Evolutionary conservation across 2,797 vertebrate genomes (phyloP).

Genomic region (Myripristis jacobus): DNA sequence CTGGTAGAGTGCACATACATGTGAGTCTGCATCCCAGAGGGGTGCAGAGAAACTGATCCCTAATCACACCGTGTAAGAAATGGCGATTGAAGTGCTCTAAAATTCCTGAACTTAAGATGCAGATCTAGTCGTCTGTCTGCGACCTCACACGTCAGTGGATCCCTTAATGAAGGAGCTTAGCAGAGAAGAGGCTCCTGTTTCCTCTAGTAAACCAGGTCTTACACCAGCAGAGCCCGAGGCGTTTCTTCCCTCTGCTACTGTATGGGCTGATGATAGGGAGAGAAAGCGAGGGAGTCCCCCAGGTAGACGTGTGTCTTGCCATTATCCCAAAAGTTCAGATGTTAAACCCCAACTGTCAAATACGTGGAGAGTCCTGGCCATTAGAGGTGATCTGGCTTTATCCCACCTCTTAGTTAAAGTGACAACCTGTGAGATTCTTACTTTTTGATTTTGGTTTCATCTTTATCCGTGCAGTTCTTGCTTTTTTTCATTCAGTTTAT

Average conservation of each 20-base stretch:
- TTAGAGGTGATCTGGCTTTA: not conserved
- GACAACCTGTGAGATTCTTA: not conserved
- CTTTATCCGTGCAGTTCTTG: too few relatives aligned
- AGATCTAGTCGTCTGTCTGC: slow-evolving; percentile 23
- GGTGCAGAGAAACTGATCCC: too few relatives aligned
- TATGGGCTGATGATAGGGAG: not conserved
- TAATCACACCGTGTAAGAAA: not conserved
- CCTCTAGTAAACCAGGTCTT: slow-evolving; percentile 30
- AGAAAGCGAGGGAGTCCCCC: not conserved
- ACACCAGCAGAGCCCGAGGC: not conserved
- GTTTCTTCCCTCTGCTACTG: slow-evolving; percentile 2
- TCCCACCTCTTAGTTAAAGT: not conserved
- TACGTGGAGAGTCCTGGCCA: not conserved
- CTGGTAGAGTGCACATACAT: too few relatives aligned
- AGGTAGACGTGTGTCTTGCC: not conserved
- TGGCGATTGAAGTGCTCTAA: not conserved
- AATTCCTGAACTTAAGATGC: not conserved
- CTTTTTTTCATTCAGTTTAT: too few relatives aligned
- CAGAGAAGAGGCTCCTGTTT: slow-evolving; percentile 34
- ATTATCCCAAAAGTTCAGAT: not conserved
- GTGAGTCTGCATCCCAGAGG: too few relatives aligned
- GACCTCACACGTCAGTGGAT: slow-evolving; percentile 30
- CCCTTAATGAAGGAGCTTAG: slow-evolving; percentile 38
- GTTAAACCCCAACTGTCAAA: slow-evolving; percentile 2
- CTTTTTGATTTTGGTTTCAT: too few relatives aligned